A percentile compares a stretch with the other conserved stretches of the same genome.
These are phyloP conservation scores for Ascidia mentula DNA, from an alignment of 23 tunicate genomes.

Conservation along the genomic window DNA sequence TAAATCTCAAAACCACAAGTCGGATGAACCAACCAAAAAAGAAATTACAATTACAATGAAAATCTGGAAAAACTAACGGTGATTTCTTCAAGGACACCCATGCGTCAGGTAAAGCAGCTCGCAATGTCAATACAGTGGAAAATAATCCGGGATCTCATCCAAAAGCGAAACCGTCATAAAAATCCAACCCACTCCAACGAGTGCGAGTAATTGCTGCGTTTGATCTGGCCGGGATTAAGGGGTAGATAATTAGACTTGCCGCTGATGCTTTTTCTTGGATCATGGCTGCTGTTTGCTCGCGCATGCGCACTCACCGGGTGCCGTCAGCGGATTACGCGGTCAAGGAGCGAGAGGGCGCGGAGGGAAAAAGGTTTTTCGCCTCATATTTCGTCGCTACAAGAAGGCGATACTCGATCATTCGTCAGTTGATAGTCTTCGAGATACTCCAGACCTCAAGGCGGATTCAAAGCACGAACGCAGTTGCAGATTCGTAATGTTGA, in stretches of 20 bases:
- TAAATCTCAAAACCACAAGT: too few relatives aligned
- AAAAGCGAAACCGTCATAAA: too few relatives aligned
- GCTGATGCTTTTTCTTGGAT: too few relatives aligned
- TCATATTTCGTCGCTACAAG: neutral
- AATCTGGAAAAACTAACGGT: too few relatives aligned
- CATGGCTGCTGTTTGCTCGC: neutral
- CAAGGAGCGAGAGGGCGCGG: neutral
- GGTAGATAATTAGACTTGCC: neutral
- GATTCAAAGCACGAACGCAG: too few relatives aligned
- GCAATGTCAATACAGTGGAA: neutral
- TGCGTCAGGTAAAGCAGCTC: too few relatives aligned
- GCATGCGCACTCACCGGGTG: neutral
- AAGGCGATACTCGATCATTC: neutral
- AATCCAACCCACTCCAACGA: neutral
- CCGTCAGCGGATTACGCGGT: neutral
- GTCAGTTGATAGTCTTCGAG: neutral
- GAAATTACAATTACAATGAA: too few relatives aligned
- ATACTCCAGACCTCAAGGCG: too few relatives aligned
- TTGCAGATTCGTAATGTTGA: constrained; percentile 6
- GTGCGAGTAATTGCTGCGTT: neutral
- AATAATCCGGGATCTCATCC: neutral
- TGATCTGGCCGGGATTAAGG: neutral
- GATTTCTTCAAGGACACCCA: too few relatives aligned
- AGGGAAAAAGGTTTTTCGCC: neutral
- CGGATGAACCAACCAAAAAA: too few relatives aligned